Evolutionary conservation across 2,113 vertebrate genomes (phyloP).

Genomic region (Takifugu flavidus): DNA sequence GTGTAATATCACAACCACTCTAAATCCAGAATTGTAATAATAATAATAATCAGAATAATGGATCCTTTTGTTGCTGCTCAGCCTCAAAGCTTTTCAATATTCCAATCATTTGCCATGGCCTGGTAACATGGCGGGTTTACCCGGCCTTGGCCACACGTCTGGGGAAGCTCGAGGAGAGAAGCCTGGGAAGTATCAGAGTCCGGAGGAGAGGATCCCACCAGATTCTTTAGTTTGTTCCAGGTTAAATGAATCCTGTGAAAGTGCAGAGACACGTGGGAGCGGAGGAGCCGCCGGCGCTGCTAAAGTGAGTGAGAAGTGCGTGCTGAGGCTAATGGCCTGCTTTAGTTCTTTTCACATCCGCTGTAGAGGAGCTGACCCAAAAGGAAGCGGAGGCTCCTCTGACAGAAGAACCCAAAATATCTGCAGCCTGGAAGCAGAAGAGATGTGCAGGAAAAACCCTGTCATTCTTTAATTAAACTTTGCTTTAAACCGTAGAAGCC

Average conservation of each 20-base stretch:
- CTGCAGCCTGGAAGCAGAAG: neutral
- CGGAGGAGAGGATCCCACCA: constrained; percentile 26
- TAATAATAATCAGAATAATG: neutral
- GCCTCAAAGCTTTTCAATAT: neutral
- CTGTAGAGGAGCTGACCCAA: constrained; percentile 52
- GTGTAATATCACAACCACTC: too few relatives aligned
- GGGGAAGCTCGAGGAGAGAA: constrained; percentile 23
- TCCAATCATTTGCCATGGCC: constrained; percentile 2
- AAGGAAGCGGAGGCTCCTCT: constrained; percentile 41
- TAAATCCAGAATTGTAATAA: too few relatives aligned
- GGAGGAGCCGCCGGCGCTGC: constrained; percentile 21
- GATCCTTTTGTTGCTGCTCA: neutral
- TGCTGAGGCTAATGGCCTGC: constrained; percentile 49
- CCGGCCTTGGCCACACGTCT: neutral
- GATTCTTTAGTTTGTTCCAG: constrained; percentile 53
- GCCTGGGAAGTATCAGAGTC: constrained; percentile 15
- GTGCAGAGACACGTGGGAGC: constrained; percentile 56
- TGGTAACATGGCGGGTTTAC: neutral
- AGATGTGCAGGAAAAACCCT: neutral
- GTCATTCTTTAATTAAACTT: constrained; percentile 12
- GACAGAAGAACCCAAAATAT: constrained; percentile 35
- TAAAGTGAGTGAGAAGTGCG: constrained; percentile 32
- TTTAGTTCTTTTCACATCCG: constrained; percentile 66
- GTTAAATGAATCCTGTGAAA: constrained; percentile 66
- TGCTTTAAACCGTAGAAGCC: constrained; percentile 29